Base-by-base conservation (phyloP, 2,797 vertebrate genomes). In the Varecia variegata region DNA sequence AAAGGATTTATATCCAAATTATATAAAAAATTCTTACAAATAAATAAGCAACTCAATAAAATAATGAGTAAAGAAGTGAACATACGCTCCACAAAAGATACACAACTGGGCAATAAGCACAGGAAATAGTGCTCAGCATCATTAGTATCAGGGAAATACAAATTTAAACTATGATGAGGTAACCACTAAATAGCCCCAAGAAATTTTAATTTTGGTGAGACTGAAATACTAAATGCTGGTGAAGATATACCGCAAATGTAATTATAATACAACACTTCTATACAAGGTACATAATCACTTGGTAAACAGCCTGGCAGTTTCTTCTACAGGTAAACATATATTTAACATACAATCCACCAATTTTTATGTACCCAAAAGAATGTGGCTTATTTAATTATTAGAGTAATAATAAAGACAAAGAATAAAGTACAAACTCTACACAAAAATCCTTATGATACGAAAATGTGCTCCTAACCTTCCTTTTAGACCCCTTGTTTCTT, bases 341-440 rank as follows among this genome's bases (percentile, higher is more conserved):
- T 23, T 76, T 35, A 54, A 79, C 21, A 38, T 35, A 79, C 50
- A 79, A 38, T 52, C n/a, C 76, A 79, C 21, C n/a, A 54, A 54
- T 35, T 79, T 50, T 54, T 54, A 79, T 54, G n/a, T 35, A 35
- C 23, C 76, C n/a, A 54, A 54, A 50, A 79, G 76, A 79, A 79
- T 38, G 54, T 50, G 56, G 43, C n/a, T 89, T 40, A 45, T 40
- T 93, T 84, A 84, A 65, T 87, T 79, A 93, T 30, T 50, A 83
- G 38, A 79, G 32, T 73, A 88, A 90, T 79, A 85, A 96, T 74
- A 82, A 96, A 95, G 67, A 81, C 52, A 83, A 81, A 89, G 35
- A 88, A 90, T 38, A 68, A 76, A 94, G 54, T 9, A 3, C 2
- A 79, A 56, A 71, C 12, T 2, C 6, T 40, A 60, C 38, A 74